Evolutionary conservation across 1,140 invertebrate genomes (phyloP).

Genomic region (Zaprionus ornatus): DNA sequence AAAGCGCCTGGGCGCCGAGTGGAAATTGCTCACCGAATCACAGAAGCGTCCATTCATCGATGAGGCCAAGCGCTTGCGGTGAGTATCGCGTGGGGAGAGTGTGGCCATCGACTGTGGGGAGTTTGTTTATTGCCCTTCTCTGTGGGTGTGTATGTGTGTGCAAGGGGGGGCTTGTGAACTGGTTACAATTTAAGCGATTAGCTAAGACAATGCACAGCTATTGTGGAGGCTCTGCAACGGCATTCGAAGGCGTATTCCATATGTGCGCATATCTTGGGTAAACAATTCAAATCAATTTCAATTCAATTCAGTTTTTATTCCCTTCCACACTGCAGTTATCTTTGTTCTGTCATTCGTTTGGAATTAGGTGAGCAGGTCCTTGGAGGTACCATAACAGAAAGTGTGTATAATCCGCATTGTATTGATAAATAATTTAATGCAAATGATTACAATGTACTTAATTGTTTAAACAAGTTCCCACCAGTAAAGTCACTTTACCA

Average conservation of each 20-base stretch:
- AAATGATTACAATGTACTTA: too few relatives aligned
- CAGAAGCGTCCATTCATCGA: constrained; percentile 98
- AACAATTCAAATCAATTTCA: constrained; percentile 60
- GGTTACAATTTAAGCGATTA: constrained; percentile 79
- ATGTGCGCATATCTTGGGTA: constrained; percentile 67
- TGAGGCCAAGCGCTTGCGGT: constrained; percentile 96
- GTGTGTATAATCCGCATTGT: too few relatives aligned
- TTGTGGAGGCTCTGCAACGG: constrained; percentile 54
- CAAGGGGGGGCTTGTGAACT: constrained; percentile 48
- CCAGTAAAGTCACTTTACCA: too few relatives aligned
- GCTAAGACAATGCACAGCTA: constrained; percentile 77
- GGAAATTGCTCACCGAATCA: constrained; percentile 94
- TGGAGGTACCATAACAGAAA: not conserved
- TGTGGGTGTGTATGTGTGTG: constrained; percentile 17
- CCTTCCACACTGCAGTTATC: not conserved
- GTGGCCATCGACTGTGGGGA: not conserved
- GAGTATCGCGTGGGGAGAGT: constrained; percentile 84
- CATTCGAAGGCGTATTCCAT: constrained; percentile 48
- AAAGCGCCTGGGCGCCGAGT: constrained; percentile 94
- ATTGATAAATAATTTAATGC: too few relatives aligned
- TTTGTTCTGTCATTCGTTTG: not conserved
- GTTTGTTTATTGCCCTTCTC: constrained; percentile 18
- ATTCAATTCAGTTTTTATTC: constrained; percentile 12
- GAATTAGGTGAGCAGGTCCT: not conserved
- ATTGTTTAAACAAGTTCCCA: too few relatives aligned